A percentile compares a stretch with the other conserved stretches of the same genome.
Evolutionary conservation across 2,113 vertebrate species (phyloP).

Genomic region (Mionectes macconnelli): DNA sequence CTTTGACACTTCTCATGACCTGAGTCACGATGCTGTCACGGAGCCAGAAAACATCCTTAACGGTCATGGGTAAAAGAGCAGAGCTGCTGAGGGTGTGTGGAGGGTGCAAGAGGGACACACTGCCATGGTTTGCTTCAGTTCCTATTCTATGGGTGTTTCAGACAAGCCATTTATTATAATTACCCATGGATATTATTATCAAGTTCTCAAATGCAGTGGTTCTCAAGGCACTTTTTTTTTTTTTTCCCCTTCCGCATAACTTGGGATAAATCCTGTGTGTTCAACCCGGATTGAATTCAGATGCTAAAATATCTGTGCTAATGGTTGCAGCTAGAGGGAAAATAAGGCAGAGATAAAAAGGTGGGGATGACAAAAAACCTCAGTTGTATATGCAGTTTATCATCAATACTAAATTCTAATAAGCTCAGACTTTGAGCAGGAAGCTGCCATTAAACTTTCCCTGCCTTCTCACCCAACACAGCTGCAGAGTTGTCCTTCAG

Average conservation of each 20-base stretch:
- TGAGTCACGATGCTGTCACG: slow-evolving; percentile 76
- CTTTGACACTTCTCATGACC: slow-evolving; percentile 93
- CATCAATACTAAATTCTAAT: neutral
- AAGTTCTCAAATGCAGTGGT: slow-evolving; percentile 51
- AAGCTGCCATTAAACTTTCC: neutral
- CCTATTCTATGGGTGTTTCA: slow-evolving; percentile 48
- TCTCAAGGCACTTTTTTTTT: neutral
- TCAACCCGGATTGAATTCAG: neutral
- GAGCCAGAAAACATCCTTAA: slow-evolving; percentile 77
- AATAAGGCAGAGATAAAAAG: neutral
- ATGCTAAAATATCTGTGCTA: neutral
- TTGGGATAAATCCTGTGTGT: neutral
- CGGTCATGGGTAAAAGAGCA: slow-evolving; percentile 71
- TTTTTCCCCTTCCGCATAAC: neutral
- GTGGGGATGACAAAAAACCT: neutral
- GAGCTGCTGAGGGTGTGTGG: slow-evolving; percentile 40
- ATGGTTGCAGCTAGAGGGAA: neutral
- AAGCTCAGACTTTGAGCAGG: neutral
- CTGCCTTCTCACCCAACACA: rapidly evolving
- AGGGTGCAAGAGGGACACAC: slow-evolving; percentile 25
- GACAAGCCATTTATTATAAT: slow-evolving; percentile 59
- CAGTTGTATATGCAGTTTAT: neutral
- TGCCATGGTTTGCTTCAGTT: slow-evolving; percentile 7
- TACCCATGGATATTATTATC: slow-evolving; percentile 55
- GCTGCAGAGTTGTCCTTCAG: neutral